Percentiles rank a stretch among this genome's conserved stretches.
These are phyloP conservation scores for Echinops telfairi DNA, from an alignment of 2,113 vertebrate species.

Conservation along the genomic window DNA sequence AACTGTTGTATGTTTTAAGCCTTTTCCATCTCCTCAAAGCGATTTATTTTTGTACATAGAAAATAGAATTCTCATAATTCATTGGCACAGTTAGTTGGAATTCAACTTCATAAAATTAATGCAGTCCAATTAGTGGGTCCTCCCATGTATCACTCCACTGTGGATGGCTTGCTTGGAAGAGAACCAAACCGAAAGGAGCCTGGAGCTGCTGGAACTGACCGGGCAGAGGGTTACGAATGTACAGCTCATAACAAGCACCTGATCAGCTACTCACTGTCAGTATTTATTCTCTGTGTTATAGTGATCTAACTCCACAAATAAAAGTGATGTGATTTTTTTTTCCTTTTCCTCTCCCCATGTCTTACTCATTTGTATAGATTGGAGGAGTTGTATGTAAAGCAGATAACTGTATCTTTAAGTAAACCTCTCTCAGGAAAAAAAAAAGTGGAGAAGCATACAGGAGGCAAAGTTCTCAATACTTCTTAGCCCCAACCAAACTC, in stretches of 20 bases:
- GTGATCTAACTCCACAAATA: slow-evolving; percentile 17
- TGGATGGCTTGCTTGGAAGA: neutral
- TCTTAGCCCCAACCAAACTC: too few relatives aligned
- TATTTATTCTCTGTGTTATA: slow-evolving; percentile 9
- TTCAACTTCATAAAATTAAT: neutral
- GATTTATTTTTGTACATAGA: slow-evolving; percentile 83
- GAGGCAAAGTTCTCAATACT: too few relatives aligned
- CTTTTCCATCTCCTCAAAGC: slow-evolving; percentile 81
- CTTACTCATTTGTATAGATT: slow-evolving; percentile 29
- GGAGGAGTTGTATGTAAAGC: neutral
- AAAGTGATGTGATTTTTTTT: slow-evolving; percentile 14
- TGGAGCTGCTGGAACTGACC: neutral
- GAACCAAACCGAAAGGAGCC: neutral
- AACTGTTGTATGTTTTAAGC: slow-evolving; percentile 75
- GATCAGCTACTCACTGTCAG: slow-evolving; percentile 26
- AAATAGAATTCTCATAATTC: slow-evolving; percentile 63
- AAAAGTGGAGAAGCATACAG: too few relatives aligned
- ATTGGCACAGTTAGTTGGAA: slow-evolving; percentile 27
- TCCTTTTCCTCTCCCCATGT: rapidly evolving
- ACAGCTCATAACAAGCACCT: slow-evolving; percentile 33
- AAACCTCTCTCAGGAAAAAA: slow-evolving; percentile 42
- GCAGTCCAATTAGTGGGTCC: neutral
- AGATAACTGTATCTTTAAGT: slow-evolving; percentile 37
- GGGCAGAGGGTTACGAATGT: slow-evolving; percentile 36
- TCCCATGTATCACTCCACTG: neutral